phyloP scores from a whole-genome alignment of 2,797 vertebrate genomes.

The Myotis findleyi region DNA sequence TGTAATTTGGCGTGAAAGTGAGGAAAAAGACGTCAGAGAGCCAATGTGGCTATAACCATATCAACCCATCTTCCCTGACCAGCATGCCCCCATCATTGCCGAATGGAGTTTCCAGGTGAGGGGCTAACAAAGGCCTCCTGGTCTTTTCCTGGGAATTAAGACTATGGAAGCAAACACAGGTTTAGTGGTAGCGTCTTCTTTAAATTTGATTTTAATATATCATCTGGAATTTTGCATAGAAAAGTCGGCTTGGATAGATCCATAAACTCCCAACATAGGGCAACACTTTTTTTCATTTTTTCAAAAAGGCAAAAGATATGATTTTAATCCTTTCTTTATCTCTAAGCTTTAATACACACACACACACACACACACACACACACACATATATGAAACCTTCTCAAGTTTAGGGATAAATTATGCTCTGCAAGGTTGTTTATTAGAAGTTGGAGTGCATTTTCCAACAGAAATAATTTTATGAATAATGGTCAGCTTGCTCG shows the following conservation, averaged over 20 bases:
- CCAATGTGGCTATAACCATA: neutral
- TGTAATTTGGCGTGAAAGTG: neutral
- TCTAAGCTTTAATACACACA: neutral
- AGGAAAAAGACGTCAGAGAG: neutral
- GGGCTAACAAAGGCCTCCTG: neutral
- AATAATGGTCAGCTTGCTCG: neutral
- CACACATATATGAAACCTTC: neutral
- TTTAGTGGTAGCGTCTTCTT: neutral
- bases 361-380: no score
- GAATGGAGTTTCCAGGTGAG: neutral
- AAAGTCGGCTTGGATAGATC: neutral
- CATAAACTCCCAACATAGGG: neutral
- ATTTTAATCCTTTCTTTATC: neutral
- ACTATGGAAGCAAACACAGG: neutral
- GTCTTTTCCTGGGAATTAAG: neutral
- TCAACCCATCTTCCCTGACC: neutral
- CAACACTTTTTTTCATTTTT: constrained; percentile 21
- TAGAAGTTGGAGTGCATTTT: constrained; percentile 2
- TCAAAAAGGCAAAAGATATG: neutral
- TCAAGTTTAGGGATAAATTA: neutral
- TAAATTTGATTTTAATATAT: constrained; percentile 33
- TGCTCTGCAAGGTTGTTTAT: neutral
- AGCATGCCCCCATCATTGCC: neutral
- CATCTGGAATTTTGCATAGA: neutral
- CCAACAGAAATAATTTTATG: neutral